phyloP scores from a whole-genome alignment of 23 tunicate species.

The Ascidia mentula region DNA sequence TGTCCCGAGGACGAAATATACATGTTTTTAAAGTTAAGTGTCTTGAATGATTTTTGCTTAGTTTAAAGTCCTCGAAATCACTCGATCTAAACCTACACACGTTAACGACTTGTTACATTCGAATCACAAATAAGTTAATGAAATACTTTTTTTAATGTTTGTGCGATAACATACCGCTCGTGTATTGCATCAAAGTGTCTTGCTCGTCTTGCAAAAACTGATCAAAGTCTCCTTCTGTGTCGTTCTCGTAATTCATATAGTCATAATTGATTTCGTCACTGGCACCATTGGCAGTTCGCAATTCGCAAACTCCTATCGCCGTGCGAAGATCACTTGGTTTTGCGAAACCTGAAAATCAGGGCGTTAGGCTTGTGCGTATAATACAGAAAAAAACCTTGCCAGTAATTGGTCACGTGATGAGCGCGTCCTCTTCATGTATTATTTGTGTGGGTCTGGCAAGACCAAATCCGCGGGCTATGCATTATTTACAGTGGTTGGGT shows the following conservation, averaged over 20 bases:
- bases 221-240: constrained; percentile 88
- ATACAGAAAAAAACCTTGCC: too few relatives aligned
- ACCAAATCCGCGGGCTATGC: background rate
- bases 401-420: too few relatives aligned
- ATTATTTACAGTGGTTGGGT: background rate
- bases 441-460: background rate
- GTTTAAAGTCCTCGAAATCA: too few relatives aligned
- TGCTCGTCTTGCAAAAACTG: constrained; percentile 1
- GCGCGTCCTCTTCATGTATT: background rate
- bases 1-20: too few relatives aligned
- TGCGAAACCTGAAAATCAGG: constrained; percentile 26
- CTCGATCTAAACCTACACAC: too few relatives aligned
- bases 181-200: background rate
- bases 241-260: constrained; percentile 49
- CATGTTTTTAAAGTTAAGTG: too few relatives aligned
- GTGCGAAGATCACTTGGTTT: constrained; percentile 32
- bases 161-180: background rate
- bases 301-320: background rate
- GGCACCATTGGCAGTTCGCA: background rate
- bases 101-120: too few relatives aligned
- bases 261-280: background rate
- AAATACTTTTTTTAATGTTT: background rate
- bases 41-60: too few relatives aligned
- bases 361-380: too few relatives aligned
- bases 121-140: background rate